Evolutionary conservation across 2,113 vertebrate species (phyloP), one percentile per base, ranked within the genome.

Genomic region (Sterrhoptilus dennistouni): DNA sequence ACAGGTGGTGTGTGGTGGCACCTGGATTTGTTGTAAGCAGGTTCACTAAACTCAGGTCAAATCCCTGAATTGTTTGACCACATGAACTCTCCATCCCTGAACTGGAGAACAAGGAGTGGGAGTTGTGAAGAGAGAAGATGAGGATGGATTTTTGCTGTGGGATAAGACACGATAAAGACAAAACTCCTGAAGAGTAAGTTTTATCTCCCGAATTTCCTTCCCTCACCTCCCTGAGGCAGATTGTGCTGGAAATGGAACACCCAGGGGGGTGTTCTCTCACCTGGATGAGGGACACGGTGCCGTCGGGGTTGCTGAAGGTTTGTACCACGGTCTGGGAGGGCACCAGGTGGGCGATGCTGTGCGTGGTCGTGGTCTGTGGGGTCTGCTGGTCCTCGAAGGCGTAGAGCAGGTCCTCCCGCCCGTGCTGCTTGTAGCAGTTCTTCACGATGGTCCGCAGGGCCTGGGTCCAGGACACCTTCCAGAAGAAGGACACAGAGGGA

Each of bases 361-460:
- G 99, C 1, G 98, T 98, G 79, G 99, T 97, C 0, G 99, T 93
- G 12, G 98, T 97, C 69, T 99, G 99, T 23, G 98, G 98, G 4
- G 99, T 96, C 90, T 99, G 99, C 82, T 99, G 99, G 87, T 99
- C 99, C 97, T 99, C 99, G 25, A 99, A 99, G 19, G 99, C 99
- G 22, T 99, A 99, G 10, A 99, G 96, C 71, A 99, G 97, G 85
- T 99, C 99, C 84, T 99, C 99, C 1, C 99, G 98, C 38, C 99
- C 99, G 10, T 99, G 99, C 96, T 99, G 99, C 93, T 99, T 99
- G 90, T 99, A 99, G 98, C 99, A 99, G 97, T 99, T 99, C 96
- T 99, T 99, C 64, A 99, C 99, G 10, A 99, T 99, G 38, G 99
- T 99, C 79, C 99, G 93, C 85, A 99, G 85, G 0, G 99, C 99